Evolutionary conservation across 2,888 invertebrate genomes (phyloP), one percentile per base, ranked within the genome.

Genomic region (Gryllus longicercus): DNA sequence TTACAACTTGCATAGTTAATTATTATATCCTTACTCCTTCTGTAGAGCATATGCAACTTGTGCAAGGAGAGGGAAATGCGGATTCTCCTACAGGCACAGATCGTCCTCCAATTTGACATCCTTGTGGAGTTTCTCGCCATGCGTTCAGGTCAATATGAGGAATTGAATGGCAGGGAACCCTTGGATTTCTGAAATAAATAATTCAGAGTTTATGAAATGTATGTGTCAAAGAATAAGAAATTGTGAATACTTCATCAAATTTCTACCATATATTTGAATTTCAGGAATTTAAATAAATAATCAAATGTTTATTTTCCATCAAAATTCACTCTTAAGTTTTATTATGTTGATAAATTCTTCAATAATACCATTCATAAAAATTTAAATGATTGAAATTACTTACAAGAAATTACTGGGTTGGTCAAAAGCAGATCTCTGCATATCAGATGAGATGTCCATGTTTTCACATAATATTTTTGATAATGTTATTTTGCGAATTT

Each of bases 391-490:
- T n/a, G 0, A 25, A 76, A 25, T 49, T 81, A 88, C 91, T 91
- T 87, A 93, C 91, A 96, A 88, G 90, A 96, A 96, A 85, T 95
- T 94, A 85, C 95, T 95, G 0, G 97, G 96, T 83, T 97, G 89
- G 86, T 98, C 96, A 85, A 98, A 96, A 1, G 95, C 93, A 11
- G 95, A 94, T 78, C 96, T 90, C 86, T 98, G 98, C 87, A 98
- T 95, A 80, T 95, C 94, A 4, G 92, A 93, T 74, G 93, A 90
- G 10, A 93, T 89, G 86, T 98, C 97, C 86, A 96, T 92, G 88
- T 97, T 98, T 83, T 96, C 95, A 85, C 98, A 98, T 80, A 96
- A 87, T 0, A 97, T 87, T 87, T 96, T 96, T 0, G 97, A 92
- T 75, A 98, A 86, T 0, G 96, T 96, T 1, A 92, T 90, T 86